phyloP scores from a whole-genome alignment of 2,888 invertebrate genomes.

The Nomada fabriciana region DNA sequence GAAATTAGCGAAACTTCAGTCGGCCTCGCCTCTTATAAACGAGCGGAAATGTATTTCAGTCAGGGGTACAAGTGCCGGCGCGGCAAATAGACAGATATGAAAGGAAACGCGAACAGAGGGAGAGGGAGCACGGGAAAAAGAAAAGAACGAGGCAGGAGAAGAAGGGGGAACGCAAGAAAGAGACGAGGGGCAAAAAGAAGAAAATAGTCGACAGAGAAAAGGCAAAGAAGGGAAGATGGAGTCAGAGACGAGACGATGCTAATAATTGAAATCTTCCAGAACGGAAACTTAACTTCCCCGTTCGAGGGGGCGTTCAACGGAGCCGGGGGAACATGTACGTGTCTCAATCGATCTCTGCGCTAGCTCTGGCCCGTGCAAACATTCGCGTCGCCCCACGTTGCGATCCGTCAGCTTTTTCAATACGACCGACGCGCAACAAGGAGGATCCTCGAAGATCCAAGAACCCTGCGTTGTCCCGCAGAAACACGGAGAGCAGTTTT shows the following conservation, averaged over 20 bases:
- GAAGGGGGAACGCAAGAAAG: not conserved
- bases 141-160: slow-evolving; percentile 1
- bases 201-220: slow-evolving; percentile 27
- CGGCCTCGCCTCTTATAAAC: slow-evolving; percentile 38
- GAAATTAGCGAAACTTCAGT: slow-evolving; percentile 76
- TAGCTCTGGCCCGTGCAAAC: slow-evolving; percentile 46
- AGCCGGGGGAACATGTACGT: slow-evolving; percentile 44
- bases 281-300: slow-evolving; percentile 74
- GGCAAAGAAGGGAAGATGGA: slow-evolving; percentile 19
- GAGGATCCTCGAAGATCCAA: slow-evolving; percentile 31
- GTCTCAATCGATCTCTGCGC: slow-evolving; percentile 33
- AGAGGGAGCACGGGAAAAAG: slow-evolving; percentile 14
- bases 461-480: too few relatives aligned
- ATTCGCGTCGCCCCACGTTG: slow-evolving; percentile 26
- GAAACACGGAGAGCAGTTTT: slow-evolving; percentile 33
- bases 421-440: slow-evolving; percentile 11
- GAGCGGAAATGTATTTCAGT: slow-evolving; percentile 52
- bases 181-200: slow-evolving; percentile 13
- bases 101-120: slow-evolving; percentile 17
- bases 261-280: slow-evolving; percentile 82
- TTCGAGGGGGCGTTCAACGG: slow-evolving; percentile 28
- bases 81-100: slow-evolving; percentile 52
- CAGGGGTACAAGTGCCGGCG: slow-evolving; percentile 23
- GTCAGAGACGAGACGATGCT: slow-evolving; percentile 75
- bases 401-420: slow-evolving; percentile 41